Conservation (phyloP, 2,797 vertebrate species). For the Picus viridis region DNA sequence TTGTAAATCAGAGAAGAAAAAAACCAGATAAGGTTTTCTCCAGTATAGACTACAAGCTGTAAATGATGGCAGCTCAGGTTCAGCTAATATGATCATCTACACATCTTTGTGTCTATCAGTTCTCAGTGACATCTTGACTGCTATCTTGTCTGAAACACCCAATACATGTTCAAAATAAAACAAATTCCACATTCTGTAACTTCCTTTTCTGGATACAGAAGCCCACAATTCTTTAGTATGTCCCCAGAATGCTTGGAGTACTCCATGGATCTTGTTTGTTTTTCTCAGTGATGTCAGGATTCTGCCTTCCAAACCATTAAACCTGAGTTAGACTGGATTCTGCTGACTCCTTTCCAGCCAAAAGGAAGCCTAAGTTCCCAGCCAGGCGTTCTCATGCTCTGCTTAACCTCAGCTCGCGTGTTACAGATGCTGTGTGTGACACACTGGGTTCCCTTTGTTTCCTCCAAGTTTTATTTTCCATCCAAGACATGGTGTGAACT, state of each 20-base stretch:
- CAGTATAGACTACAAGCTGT: background rate
- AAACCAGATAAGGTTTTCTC: background rate
- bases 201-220: background rate
- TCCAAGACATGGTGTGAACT: background rate
- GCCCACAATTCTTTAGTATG: background rate
- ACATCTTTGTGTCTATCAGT: background rate
- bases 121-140: background rate
- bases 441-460: slow-evolving; percentile 12
- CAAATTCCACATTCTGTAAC: background rate
- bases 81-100: background rate
- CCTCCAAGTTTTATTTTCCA: slow-evolving; percentile 15
- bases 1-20: background rate
- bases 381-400: background rate
- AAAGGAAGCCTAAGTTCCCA: background rate
- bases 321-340: background rate
- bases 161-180: background rate
- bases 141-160: background rate
- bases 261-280: background rate
- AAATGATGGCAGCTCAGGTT: background rate
- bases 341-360: background rate
- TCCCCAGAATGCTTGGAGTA: background rate
- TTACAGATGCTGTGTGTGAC: background rate
- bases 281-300: background rate
- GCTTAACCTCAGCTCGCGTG: background rate
- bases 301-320: background rate